phyloP scores from a whole-genome alignment of 1,140 invertebrate genomes.

The Kradibia gibbosae region DNA sequence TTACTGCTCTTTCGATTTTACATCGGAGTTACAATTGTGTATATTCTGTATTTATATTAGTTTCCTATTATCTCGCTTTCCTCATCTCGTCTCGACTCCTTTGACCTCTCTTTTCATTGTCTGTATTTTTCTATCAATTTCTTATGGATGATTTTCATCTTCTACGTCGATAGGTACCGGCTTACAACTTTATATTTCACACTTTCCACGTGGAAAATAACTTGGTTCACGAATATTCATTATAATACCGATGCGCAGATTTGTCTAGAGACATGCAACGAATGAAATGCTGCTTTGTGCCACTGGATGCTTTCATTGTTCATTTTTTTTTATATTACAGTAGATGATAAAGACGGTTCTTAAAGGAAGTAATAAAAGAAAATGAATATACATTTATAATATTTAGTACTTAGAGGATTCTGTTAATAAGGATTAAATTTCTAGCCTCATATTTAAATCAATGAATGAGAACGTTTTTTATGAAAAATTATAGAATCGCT shows the following conservation, averaged over 20 bases:
- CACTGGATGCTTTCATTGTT: constrained; percentile 4
- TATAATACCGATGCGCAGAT: constrained; percentile 9
- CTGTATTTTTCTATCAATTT: background rate
- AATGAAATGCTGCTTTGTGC: background rate
- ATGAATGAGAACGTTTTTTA: no score
- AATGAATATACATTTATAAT: background rate
- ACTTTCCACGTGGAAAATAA: constrained; percentile 30
- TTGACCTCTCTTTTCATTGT: background rate
- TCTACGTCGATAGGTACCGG: background rate
- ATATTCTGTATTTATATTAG: background rate
- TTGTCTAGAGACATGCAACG: background rate
- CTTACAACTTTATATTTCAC: constrained; percentile 23
- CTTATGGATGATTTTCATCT: background rate
- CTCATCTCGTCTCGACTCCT: background rate
- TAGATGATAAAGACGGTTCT: background rate
- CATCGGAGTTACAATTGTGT: background rate
- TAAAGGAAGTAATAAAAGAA: background rate
- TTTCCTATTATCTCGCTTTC: background rate
- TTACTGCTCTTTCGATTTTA: constrained; percentile 23
- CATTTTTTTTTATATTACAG: background rate
- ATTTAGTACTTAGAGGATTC: no score
- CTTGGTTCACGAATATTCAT: background rate
- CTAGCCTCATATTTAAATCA: no score
- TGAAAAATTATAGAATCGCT: no score
- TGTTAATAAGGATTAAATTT: no score